Base-by-base conservation (phyloP, 1,140 invertebrate species). In the Chrysomallon squamiferum region DNA sequence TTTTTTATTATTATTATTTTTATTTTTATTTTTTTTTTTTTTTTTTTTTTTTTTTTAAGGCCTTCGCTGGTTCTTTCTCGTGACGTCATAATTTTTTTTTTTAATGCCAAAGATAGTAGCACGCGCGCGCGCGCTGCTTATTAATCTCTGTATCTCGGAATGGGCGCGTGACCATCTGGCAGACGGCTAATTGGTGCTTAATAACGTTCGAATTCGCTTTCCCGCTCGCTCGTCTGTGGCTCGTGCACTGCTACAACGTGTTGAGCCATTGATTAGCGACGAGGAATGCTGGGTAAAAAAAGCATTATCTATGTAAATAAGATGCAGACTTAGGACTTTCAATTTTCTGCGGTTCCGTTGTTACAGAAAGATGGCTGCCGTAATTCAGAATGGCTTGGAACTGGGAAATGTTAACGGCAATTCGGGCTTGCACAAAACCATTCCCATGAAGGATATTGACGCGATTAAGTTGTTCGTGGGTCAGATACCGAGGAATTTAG, bases 401-500 rank as follows among this genome's bases (percentile, higher is more conserved):
- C 29, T 25, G 11, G 41, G n/a, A 25, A 33, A 2, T 7, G 43
- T 52, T 15, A 18, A 13, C 5, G 9, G n/a, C 2, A 20, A 20
- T 27, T 27, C 11, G 0, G 27, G n/a, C 43, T 22, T 49, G 59
- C 49, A 43, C 18, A 59, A 29, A 43, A 65, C 38, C 25, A 38
- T 56, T 9, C 29, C 56, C 2, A 41, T 52, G 60, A 65, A 88
- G 74, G 87, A 88, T 56, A 79, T 82, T 57, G 87, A 89, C 69
- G 91, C 93, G 22, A 89, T 95, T 50, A 95, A 95, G 85, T 87
- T 96, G 35, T 96, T 96, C 84, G 92, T 96, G 41, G 94, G 94
- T n/a, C 94, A 97, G 85, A 96, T 97, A 70, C 95, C 95, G 1
- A 87, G 95, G 59, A 93, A 95, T 86, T 86, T 96, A 27, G 93